Conservation (phyloP, 1,140 invertebrate genomes). For the Sminthurinus signatus region DNA sequence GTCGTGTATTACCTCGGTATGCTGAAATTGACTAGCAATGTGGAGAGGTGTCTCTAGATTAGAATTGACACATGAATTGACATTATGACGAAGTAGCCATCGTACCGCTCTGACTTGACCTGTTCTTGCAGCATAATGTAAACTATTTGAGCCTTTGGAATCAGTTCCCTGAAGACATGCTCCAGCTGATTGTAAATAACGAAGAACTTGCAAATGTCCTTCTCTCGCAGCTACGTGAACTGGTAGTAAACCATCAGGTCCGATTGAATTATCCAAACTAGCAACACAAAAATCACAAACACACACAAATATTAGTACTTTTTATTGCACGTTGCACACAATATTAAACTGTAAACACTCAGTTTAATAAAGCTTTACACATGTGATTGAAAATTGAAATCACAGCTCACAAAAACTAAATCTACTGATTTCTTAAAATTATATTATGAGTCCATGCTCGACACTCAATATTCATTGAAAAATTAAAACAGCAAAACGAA, state of each 20-base stretch:
- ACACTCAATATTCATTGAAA: no score
- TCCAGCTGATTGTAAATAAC: slow-evolving; percentile 45
- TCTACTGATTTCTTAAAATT: no score
- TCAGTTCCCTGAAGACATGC: slow-evolving; percentile 35
- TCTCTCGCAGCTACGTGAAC: slow-evolving; percentile 40
- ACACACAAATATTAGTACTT: no score
- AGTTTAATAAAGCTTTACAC: no score
- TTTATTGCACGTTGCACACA: no score
- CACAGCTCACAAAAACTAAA: no score
- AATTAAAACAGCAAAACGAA: no score
- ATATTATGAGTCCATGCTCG: no score
- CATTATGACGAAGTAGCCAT: slow-evolving; percentile 72
- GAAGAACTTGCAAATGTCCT: slow-evolving; percentile 37
- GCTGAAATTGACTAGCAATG: slow-evolving; percentile 80
- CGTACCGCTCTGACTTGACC: slow-evolving; percentile 72
- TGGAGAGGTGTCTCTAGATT: slow-evolving; percentile 81
- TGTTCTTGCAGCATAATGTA: slow-evolving; percentile 54
- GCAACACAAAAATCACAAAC: not conserved
- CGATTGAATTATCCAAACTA: slow-evolving; percentile 35
- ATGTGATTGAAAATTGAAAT: no score
- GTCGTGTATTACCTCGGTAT: slow-evolving; percentile 76
- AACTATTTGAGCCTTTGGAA: slow-evolving; percentile 28
- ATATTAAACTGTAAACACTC: no score
- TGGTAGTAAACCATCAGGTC: slow-evolving; percentile 39
- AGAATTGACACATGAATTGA: slow-evolving; percentile 68